A percentile compares a stretch with the other conserved stretches of the same genome.
phyloP scores from a whole-genome alignment of 2,113 vertebrate species.

The Pygoscelis antarcticus region DNA sequence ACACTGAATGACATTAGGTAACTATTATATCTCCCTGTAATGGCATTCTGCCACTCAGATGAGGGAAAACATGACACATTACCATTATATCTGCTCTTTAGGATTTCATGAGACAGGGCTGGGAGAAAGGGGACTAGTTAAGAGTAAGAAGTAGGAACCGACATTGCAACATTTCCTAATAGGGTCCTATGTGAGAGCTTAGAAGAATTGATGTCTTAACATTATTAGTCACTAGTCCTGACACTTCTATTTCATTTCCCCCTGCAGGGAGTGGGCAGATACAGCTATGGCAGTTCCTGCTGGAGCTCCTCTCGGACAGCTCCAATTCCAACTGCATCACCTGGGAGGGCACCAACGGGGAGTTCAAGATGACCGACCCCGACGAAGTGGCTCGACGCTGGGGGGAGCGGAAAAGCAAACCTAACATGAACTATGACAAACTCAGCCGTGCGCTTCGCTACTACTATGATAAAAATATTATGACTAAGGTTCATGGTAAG shows the following conservation, averaged over 20 bases:
- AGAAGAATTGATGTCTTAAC: not conserved
- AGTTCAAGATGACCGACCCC: constrained; percentile 90
- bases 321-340: constrained; percentile 89
- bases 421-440: constrained; percentile 93
- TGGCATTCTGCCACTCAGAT: constrained; percentile 13
- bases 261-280: constrained; percentile 85
- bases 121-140: not conserved
- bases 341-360: constrained; percentile 89
- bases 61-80: constrained; percentile 9
- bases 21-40: constrained; percentile 34
- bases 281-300: constrained; percentile 89
- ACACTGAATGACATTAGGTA: constrained; percentile 51
- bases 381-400: constrained; percentile 89
- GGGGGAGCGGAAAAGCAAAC: constrained; percentile 88
- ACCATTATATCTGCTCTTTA: not conserved
- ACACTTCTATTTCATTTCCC: not conserved
- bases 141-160: not conserved
- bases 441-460: constrained; percentile 89
- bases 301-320: constrained; percentile 88
- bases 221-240: not conserved
- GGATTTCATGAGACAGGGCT: not conserved
- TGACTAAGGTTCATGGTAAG: constrained; percentile 92
- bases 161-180: not conserved
- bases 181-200: not conserved
- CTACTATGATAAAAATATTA: constrained; percentile 93